Base-by-base conservation (phyloP, 2,797 vertebrate genomes). In the Clarias pachynema region DNA sequence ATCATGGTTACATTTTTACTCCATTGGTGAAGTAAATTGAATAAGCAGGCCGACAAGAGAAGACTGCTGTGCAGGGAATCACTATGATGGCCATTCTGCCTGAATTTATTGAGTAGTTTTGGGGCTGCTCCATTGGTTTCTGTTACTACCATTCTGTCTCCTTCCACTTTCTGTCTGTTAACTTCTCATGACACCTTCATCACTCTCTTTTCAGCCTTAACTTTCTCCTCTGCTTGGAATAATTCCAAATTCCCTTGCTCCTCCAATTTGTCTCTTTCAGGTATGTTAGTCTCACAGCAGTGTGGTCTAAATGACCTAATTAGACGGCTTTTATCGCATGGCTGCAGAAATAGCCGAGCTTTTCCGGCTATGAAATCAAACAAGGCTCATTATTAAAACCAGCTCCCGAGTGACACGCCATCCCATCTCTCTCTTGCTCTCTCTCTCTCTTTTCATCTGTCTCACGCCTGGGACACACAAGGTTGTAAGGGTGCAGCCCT, bases 261-360 rank as follows among this genome's bases (percentile, higher is more conserved):
- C 34, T 34, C 53, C 53, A 26, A 75, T 85, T 78, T 37, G 49
- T 89, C 85, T 89, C 77, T 81, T 44, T 12, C 87, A 89, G 86
- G 84, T 90, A 87, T 91, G 86, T 89, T 93, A 87, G 34, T 88
- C 22, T 84, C 79, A 60, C 85, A 87, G 84, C 88, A 89, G 75
- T 66, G 84, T 87, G 89, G 85, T 83, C 89, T 92, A 89, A 92
- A 83, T 93, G 93, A 93, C 92, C 93, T 90, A 91, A 87, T 94
- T 92, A 91, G 82, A 66, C 86, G 72, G 53, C 83, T 92, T 84
- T 89, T 70, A 89, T 84, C 90, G 85, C 88, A 60, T 90, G 88
- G 83, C 81, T 8, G 79, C 87, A 88, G 89, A 93, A 92, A 91
- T 88, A 92, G 86, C 84, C 53, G 18, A 79, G 75, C 89, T 93